Percentiles rank a stretch among this genome's conserved stretches.
phyloP scores from a whole-genome alignment of 2,888 invertebrate genomes.

The Plagodis dolabraria region DNA sequence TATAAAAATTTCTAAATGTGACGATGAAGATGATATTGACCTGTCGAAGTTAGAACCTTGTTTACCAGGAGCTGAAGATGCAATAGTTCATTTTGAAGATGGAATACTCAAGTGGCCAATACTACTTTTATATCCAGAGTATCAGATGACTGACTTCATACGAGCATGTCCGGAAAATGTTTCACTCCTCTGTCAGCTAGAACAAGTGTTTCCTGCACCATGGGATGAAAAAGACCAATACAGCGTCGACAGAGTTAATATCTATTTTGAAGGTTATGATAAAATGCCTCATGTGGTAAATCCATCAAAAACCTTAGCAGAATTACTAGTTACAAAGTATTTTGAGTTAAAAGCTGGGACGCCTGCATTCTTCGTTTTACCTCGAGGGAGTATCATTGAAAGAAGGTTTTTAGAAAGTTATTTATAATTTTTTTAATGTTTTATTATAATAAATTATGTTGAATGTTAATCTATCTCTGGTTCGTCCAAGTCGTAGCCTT shows the following conservation, averaged over 20 bases:
- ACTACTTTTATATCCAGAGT: conserved; percentile 95
- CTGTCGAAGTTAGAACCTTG: conserved; percentile 86
- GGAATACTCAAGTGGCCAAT: conserved; percentile 93
- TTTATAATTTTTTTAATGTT: conserved; percentile 44
- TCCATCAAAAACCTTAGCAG: conserved; percentile 80
- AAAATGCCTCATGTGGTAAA: conserved; percentile 86
- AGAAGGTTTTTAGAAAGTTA: conserved; percentile 83
- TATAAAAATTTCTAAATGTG: conserved; percentile 83
- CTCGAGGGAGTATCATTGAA: conserved; percentile 84
- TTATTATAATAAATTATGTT: conserved; percentile 17
- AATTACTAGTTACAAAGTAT: conserved; percentile 85
- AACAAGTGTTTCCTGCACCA: conserved; percentile 87
- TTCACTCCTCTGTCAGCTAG: conserved; percentile 74
- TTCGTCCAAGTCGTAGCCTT: conserved; percentile 58
- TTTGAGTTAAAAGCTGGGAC: conserved; percentile 87
- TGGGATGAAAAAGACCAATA: conserved; percentile 91
- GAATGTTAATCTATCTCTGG: conserved; percentile 45
- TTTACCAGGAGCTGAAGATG: conserved; percentile 87
- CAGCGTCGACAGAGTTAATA: conserved; percentile 82
- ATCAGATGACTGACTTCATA: conserved; percentile 93
- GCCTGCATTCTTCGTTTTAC: conserved; percentile 87
- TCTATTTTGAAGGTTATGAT: conserved; percentile 90
- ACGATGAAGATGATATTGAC: conserved; percentile 73
- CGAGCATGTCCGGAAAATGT: conserved; percentile 91
- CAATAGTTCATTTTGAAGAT: conserved; percentile 86